Percentiles rank a stretch among this genome's conserved stretches.
Conservation (phyloP, 2,113 vertebrate species). For the Datnioides undecimradiatus region DNA sequence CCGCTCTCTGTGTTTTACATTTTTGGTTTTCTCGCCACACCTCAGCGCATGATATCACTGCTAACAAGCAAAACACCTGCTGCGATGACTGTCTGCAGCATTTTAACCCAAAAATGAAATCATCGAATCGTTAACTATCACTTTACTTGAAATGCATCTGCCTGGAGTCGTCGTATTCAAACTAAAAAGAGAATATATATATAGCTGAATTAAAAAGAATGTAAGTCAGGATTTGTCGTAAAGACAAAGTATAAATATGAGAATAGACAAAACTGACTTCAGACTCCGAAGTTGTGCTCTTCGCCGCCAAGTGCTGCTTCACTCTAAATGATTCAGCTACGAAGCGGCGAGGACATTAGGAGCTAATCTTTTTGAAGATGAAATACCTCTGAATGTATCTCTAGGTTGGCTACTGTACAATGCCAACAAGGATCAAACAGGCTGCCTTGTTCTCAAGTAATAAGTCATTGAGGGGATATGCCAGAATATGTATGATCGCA, state of each 20-base stretch:
- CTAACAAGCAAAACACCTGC: not conserved
- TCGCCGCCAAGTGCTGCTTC: slow-evolving; percentile 22
- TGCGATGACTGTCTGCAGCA: not conserved
- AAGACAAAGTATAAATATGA: not conserved
- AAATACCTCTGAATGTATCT: slow-evolving; percentile 57
- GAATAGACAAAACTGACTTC: slow-evolving; percentile 12
- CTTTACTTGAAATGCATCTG: not conserved
- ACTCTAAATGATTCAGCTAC: slow-evolving; percentile 51
- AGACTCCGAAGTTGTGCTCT: slow-evolving; percentile 5
- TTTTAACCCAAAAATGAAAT: not conserved
- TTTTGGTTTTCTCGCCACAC: too few relatives aligned
- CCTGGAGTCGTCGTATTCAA: not conserved
- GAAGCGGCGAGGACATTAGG: slow-evolving; percentile 39
- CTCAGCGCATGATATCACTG: too few relatives aligned
- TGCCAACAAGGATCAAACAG: slow-evolving; percentile 68
- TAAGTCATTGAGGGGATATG: slow-evolving; percentile 54
- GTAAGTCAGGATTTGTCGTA: not conserved
- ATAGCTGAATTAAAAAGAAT: not conserved
- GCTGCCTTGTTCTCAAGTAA: slow-evolving; percentile 52
- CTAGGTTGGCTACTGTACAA: slow-evolving; percentile 44
- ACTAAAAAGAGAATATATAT: not conserved
- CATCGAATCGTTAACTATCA: not conserved
- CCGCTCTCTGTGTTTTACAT: not conserved
- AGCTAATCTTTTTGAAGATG: slow-evolving; percentile 65
- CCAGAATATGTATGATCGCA: slow-evolving; percentile 53